Evolutionary conservation across 2,888 invertebrate genomes (phyloP), one percentile per base, ranked within the genome.

Genomic region (Ctenicera cuprea): DNA sequence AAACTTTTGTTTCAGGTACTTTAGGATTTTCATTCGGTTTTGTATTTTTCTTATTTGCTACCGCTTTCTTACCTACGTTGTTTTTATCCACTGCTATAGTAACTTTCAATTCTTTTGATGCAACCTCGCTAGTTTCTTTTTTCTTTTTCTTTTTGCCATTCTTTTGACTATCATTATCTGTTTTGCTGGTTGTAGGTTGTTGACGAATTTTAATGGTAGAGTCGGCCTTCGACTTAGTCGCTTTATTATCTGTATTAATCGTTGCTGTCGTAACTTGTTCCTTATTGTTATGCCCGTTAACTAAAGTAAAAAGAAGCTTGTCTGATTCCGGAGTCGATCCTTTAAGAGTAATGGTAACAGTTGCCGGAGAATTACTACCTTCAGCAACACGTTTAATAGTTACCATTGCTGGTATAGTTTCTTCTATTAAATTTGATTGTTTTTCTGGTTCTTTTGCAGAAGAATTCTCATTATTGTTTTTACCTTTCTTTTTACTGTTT

Each of bases 271-370:
- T 52, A 37, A 65, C 38, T 37, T 71, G 62, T 67, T 85, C 82
- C 63, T 68, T 76, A 45, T 68, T 75, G 66, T 75, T 80, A 76
- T 90, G 90, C 0, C 91, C 91, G 81, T 91, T 91, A 7, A 92
- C 90, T 76, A 94, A 88, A 0, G 93, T 94, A 82, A 93, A 94
- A 1, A 94, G 87, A 37, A 94, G 89, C 84, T 93, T 92, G 80
- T 94, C 94, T 83, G 93, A 92, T 74, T 92, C 92, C 0, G 93
- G 93, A 0, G 92, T 92, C 69, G 92, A 91, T 4, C 94, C 94
- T 82, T 93, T 93, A 33, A 94, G 88, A 0, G 94, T 94, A 61
- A 94, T 94, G 0, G 94, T 94, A 0, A 94, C 94, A 22, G 92
- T 93, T 9, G 94, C 93, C 78, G 93, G 92, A 0, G 90, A 89